A percentile compares a stretch with the other conserved stretches of the same genome.
Conservation (phyloP, 2,888 invertebrate species). For the Molorchus minor region DNA sequence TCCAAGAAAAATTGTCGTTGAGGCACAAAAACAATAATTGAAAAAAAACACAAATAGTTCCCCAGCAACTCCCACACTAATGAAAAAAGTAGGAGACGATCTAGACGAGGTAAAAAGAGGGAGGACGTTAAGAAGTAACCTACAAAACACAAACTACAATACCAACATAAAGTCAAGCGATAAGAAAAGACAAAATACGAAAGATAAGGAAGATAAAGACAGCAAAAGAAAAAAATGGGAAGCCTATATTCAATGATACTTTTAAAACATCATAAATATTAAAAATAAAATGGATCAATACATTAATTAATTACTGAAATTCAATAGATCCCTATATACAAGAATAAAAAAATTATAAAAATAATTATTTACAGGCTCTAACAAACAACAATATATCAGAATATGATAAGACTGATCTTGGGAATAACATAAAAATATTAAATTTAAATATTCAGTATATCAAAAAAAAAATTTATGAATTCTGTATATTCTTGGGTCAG, state of each 20-base stretch:
- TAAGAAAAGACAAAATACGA: neutral
- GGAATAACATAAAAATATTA: neutral
- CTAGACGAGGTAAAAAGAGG: neutral
- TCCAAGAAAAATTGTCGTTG: neutral
- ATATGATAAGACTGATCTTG: neutral
- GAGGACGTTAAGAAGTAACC: neutral
- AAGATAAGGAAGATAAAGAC: neutral
- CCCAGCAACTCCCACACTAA: neutral
- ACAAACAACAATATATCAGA: neutral
- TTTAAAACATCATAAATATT: too few relatives aligned
- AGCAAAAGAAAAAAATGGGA: neutral
- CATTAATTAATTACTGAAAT: too few relatives aligned
- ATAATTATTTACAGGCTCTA: too few relatives aligned
- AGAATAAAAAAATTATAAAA: neutral
- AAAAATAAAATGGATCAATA: too few relatives aligned
- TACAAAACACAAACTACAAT: neutral
- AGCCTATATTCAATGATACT: too few relatives aligned
- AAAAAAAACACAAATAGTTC: neutral
- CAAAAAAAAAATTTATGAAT: constrained; percentile 2
- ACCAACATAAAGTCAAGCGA: neutral
- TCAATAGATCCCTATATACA: neutral
- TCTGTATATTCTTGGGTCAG: neutral
- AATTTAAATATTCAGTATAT: neutral
- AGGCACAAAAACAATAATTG: neutral
- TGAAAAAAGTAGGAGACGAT: neutral